Conservation (phyloP, 2,113 vertebrate genomes). For the Apistogramma diplotaenia region DNA sequence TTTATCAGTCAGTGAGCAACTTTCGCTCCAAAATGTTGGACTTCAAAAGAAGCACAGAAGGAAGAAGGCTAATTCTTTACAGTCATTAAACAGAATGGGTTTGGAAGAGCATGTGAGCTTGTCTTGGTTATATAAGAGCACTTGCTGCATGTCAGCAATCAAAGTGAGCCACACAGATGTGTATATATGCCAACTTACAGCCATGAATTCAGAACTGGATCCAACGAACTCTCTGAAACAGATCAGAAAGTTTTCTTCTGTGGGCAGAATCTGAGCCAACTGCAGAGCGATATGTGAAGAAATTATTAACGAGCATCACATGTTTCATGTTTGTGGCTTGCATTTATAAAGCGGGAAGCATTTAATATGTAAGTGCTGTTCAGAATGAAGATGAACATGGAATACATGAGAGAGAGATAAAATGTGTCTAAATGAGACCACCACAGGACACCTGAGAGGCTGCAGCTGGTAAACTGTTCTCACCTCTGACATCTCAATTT, state of each 20-base stretch:
- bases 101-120: not conserved
- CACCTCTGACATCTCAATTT: conserved; percentile 95
- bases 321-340: not conserved
- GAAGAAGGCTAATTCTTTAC: not conserved
- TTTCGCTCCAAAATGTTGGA: not conserved
- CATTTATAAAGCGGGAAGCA: not conserved
- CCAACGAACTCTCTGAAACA: conserved; percentile 94
- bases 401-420: not conserved
- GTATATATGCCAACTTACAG: conserved; percentile 76
- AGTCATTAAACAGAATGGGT: not conserved
- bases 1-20: not conserved
- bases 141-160: not conserved
- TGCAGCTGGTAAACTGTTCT: conserved; percentile 3
- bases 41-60: not conserved
- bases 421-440: not conserved
- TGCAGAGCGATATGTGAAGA: conserved; percentile 42
- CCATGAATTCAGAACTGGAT: conserved; percentile 93
- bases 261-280: conserved; percentile 95
- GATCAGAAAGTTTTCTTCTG: conserved; percentile 95
- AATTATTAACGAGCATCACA: not conserved
- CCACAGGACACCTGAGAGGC: too few species aligned
- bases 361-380: not conserved
- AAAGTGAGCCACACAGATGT: not conserved
- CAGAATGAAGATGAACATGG: not conserved
- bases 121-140: not conserved